phyloP scores from a whole-genome alignment of 2,113 vertebrate species.

The Setophaga petechia region DNA sequence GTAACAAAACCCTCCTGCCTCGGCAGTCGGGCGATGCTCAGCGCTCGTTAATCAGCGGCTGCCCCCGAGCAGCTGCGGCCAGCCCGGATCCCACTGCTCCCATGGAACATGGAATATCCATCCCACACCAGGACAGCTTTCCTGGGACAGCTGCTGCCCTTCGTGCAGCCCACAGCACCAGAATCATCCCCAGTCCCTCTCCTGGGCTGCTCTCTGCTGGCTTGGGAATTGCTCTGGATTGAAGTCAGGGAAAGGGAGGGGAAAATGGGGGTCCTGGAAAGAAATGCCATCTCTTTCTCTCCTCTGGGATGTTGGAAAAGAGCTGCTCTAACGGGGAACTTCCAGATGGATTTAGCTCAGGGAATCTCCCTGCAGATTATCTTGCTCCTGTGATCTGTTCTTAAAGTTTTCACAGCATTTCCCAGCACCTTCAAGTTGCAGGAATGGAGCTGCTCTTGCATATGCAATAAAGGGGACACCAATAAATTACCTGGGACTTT shows the following conservation, averaged over 20 bases:
- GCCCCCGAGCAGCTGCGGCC: background rate
- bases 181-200: background rate
- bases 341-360: background rate
- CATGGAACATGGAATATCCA: constrained; percentile 11
- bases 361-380: background rate
- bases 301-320: background rate
- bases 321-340: background rate
- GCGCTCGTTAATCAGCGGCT: background rate
- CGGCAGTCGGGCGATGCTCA: background rate
- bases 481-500: background rate
- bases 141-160: background rate
- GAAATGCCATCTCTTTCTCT: background rate
- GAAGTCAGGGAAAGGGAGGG: background rate
- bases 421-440: background rate
- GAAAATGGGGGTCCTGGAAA: background rate
- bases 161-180: background rate
- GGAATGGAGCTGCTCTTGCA: background rate
- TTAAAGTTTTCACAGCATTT: background rate
- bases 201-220: background rate
- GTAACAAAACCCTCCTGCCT: constrained; percentile 18
- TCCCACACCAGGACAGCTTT: background rate
- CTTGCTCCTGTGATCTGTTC: background rate
- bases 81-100: constrained; percentile 1
- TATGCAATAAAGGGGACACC: background rate
- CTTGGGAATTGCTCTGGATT: background rate